A percentile compares a stretch with the other conserved stretches of the same genome.
These are phyloP conservation scores for Phoebastria nigripes DNA, from an alignment of 2,797 vertebrate genomes.

Conservation along the genomic window DNA sequence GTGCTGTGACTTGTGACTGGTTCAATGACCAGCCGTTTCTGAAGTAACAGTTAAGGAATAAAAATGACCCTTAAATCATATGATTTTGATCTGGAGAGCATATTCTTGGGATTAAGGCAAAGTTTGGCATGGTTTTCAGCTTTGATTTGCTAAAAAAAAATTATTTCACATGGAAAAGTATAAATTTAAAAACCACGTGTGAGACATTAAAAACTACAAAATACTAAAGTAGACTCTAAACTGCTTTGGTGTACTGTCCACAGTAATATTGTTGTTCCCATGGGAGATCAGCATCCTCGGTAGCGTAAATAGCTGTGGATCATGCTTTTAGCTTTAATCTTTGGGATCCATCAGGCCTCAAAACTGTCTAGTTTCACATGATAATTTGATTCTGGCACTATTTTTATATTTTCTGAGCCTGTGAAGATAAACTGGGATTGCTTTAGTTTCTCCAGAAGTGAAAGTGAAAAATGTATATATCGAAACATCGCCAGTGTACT, in stretches of 20 bases:
- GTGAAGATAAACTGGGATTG: not conserved
- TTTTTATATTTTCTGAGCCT: not conserved
- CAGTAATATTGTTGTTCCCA: not conserved
- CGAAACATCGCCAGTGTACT: not conserved
- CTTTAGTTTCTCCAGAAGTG: not conserved
- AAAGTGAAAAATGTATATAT: not conserved
- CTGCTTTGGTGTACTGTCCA: not conserved
- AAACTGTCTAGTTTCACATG: not conserved
- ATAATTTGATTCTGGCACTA: not conserved
- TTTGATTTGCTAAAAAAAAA: not conserved
- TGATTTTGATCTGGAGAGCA: not conserved
- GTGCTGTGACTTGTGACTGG: not conserved
- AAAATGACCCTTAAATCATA: not conserved
- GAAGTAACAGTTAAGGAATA: not conserved
- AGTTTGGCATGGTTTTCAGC: not conserved
- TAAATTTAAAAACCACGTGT: accelerated
- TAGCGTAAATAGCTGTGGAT: not conserved
- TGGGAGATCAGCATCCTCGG: not conserved
- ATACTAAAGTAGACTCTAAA: not conserved
- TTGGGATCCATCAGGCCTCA: not conserved
- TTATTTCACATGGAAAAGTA: not conserved
- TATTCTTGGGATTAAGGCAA: not conserved
- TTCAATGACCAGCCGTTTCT: not conserved
- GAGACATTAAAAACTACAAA: not conserved
- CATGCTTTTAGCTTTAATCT: not conserved